Base-by-base conservation (phyloP, 2,888 invertebrate species). In the Serripes groenlandicus region DNA sequence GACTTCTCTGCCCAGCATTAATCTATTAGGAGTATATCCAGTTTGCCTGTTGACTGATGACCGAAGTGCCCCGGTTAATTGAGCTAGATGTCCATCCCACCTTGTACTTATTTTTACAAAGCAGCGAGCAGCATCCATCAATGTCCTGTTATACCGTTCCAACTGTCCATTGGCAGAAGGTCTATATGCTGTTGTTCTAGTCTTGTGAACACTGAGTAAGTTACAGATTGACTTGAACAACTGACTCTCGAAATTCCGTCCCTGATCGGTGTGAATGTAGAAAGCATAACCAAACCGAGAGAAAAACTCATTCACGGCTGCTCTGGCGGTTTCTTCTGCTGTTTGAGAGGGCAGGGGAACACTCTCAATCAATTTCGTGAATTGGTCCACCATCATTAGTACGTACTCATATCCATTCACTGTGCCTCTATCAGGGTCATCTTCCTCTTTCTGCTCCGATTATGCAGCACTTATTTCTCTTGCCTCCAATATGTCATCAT, bases 11-110 rank as follows among this genome's bases (percentile, higher is more conserved):
- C 64, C 64, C n/a, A 64, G 35, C 64, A 64, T 64, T 11, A 64
- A 15, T 64, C 35, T 23, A 35, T 64, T 64, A 15, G 35, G 64
- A 4, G 64, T 64, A 7, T 34, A 64, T n/a, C 64, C 64, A n/a
- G 64, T 64, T 21, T 35, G 21, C 30, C 64, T 32, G 30, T 35
- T 35, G 4, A 64, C 64, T 21, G 35, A 64, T 34, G 64, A 15
- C 35, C 32, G 34, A 15, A 64, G 21, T 26, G 64, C 64, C 18
- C 64, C 30, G 3, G 64, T 35, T 15, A 64, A 34, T 34, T 34
- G 64, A 64, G 64, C 21, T n/a, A 64, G 64, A 64, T 35, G 35
- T 64, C 23, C 35, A 64, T 64, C 64, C 64, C 64, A 64, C 5
- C 23, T 9, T n/a, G 64, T n/a, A n/a, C n/a, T n/a, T n/a, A n/a